Base-by-base conservation (phyloP, 2,113 vertebrate species). In the Halcyon malimbica region DNA sequence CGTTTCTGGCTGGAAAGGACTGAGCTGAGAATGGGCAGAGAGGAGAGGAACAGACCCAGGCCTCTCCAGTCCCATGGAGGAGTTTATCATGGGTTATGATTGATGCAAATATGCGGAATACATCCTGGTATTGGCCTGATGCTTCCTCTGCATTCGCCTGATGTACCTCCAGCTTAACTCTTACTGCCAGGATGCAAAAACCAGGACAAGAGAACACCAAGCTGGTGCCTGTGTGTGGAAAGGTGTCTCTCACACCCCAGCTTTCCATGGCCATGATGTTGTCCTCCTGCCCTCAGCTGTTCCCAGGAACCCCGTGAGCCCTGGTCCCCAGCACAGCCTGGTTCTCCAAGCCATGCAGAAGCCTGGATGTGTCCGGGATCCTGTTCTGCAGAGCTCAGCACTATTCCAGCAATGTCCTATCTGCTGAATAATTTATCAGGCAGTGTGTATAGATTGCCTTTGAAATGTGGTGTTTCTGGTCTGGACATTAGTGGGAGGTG, bases 351-450 rank as follows among this genome's bases (percentile, higher is more conserved):
- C 53, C 6, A 6, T 3, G 6, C 11, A 6, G 50, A 16, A 39
- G 51, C 44, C 69, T 13, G 48, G 59, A 14, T 12, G 5, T 42
- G 77, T 13, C 57, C 1, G 1, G 59, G 88, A 79, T 93, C 88
- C 82, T 79, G 57, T 88, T 93, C 88, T 93, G 90, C 81, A 65
- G 75, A 92, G 78, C 82, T 85, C 82, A 92, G 75, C 82, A 2
- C 57, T 56, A 11, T 41, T 19, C 70, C 70, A 56, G 48, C 90
- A 10, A 1, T 16, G 59, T 64, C 82, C 90, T 42, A 7, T 16
- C 56, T 73, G 86, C 54, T 93, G 62, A 88, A 94, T 95, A 25
- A 92, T 81, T 67, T 35, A 92, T n/a, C 51, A 53, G 44, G 69
- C 54, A 6, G 59, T 59, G 77, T 35, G 41, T 26, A 15, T 31